Evolutionary conservation across 2,888 invertebrate species (phyloP).

Genomic region (Lomographa bimaculata): DNA sequence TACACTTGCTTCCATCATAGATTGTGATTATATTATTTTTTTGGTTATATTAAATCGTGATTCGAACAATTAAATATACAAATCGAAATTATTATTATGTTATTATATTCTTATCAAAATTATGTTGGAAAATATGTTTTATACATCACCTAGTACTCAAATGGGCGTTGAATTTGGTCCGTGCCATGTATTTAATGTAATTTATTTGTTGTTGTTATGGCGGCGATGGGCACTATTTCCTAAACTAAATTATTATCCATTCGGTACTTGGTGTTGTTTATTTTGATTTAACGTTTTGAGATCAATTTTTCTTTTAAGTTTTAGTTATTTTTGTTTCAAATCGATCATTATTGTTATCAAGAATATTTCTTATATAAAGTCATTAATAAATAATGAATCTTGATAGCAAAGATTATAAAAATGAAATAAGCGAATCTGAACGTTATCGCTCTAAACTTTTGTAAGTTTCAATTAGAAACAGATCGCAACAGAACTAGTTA

Average conservation of each 20-base stretch:
- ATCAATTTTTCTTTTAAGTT: conserved; percentile 54
- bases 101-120: conserved; percentile 56
- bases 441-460: no score
- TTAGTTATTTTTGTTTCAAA: conserved; percentile 50
- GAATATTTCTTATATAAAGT: no score
- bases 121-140: conserved; percentile 47
- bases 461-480: no score
- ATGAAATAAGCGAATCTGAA: no score
- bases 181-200: conserved; percentile 82
- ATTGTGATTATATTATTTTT: conserved; percentile 54
- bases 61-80: conserved; percentile 50
- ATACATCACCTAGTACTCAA: conserved; percentile 71
- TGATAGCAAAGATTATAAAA: no score
- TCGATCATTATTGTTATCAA: conserved; percentile 64
- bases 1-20: conserved; percentile 78
- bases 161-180: conserved; percentile 71
- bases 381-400: no score
- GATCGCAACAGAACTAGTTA: no score
- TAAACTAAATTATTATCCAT: conserved; percentile 66
- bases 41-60: conserved; percentile 68
- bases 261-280: conserved; percentile 79
- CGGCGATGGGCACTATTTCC: conserved; percentile 63
- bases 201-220: conserved; percentile 64
- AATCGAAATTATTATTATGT: conserved; percentile 41
- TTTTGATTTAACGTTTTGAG: conserved; percentile 53